Percentiles rank a stretch among this genome's conserved stretches.
phyloP scores from a whole-genome alignment of 2,797 vertebrate genomes.

The Microchirus variegatus region DNA sequence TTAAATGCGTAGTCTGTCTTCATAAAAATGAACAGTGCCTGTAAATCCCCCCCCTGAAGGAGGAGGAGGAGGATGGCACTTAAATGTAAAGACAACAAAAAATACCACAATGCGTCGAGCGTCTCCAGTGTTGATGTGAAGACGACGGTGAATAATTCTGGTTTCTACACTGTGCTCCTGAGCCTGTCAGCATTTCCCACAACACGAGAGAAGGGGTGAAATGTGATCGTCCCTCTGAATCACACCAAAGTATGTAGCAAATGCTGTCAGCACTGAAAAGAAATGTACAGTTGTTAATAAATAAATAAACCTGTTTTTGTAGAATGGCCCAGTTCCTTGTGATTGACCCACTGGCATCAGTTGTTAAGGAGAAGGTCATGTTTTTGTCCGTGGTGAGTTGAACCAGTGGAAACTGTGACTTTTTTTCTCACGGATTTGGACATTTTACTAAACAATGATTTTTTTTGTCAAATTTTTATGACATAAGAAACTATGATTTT shows the following conservation, averaged over 20 bases:
- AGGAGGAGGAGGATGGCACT: conserved; percentile 25
- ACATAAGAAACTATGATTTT: too few species aligned
- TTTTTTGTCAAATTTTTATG: too few species aligned
- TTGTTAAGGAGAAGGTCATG: background rate
- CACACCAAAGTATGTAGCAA: conserved; percentile 89
- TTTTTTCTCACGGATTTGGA: too few species aligned
- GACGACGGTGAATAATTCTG: conserved; percentile 39
- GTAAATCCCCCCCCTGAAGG: conserved; percentile 15
- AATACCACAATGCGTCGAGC: conserved; percentile 9
- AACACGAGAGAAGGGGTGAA: conserved; percentile 48
- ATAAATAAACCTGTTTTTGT: conserved; percentile 85
- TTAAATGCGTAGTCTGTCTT: conserved; percentile 17
- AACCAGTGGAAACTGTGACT: too few species aligned
- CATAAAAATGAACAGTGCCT: conserved; percentile 38
- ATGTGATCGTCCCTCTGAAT: conserved; percentile 64
- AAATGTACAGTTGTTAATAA: conserved; percentile 88
- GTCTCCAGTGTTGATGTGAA: conserved; percentile 22
- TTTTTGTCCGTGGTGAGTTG: too few species aligned
- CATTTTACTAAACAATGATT: too few species aligned
- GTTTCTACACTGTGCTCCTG: conserved; percentile 59
- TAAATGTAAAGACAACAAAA: conserved; percentile 29
- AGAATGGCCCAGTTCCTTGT: conserved; percentile 56
- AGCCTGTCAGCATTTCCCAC: conserved; percentile 60
- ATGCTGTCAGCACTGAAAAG: conserved; percentile 84
- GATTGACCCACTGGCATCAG: conserved; percentile 8